A percentile compares a stretch with the other conserved stretches of the same genome.
phyloP scores from a whole-genome alignment of 2,113 vertebrate genomes.

The Alexandromys fortis region DNA sequence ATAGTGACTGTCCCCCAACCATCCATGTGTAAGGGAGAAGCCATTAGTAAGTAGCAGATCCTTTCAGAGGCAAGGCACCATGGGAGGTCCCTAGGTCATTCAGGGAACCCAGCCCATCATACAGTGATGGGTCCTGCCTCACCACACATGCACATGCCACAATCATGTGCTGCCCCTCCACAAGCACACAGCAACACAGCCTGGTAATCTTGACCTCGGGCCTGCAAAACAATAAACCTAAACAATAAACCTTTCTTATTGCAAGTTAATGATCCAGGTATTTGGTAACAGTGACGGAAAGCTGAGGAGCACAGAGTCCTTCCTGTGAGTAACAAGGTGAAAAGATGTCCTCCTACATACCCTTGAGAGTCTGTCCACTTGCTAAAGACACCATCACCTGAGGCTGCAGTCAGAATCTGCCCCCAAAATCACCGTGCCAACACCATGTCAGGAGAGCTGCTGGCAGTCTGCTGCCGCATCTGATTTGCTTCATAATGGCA shows the following conservation, averaged over 20 bases:
- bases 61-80: neutral
- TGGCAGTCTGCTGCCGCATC: neutral
- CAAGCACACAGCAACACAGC: neutral
- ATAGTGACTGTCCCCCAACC: neutral
- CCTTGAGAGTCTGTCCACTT: fast-evolving
- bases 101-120: too few relatives aligned
- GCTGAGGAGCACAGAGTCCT: neutral
- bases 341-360: fast-evolving
- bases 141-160: neutral
- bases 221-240: neutral
- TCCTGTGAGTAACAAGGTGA: neutral
- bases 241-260: neutral
- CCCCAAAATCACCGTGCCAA: neutral
- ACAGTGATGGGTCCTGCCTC: neutral
- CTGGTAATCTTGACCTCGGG: neutral
- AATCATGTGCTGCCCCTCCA: neutral
- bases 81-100: neutral
- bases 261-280: too few relatives aligned
- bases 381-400: fast-evolving
- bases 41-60: neutral
- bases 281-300: neutral
- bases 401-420: neutral
- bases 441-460: fast-evolving
- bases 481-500: neutral
- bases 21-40: neutral